phyloP scores from a whole-genome alignment of 2,888 invertebrate species.

The Salticus scenicus region DNA sequence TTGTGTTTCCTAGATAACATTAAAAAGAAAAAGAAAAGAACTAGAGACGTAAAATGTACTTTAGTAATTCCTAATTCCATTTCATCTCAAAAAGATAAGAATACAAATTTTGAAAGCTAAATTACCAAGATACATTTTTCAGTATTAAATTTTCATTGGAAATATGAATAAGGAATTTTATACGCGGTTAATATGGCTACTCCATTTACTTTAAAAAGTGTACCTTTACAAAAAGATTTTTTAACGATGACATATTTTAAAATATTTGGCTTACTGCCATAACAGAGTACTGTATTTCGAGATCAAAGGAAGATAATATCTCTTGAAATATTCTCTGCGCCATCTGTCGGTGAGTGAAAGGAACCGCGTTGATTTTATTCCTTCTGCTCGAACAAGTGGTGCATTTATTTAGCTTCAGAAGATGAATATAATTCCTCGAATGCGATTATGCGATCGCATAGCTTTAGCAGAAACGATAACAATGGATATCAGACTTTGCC shows the following conservation, averaged over 20 bases:
- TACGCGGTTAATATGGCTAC: too few relatives aligned
- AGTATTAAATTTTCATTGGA: too few relatives aligned
- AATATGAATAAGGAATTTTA: too few relatives aligned
- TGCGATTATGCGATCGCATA: background rate
- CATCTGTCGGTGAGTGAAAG: conserved; percentile 18
- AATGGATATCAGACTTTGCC: too few relatives aligned
- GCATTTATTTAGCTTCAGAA: background rate
- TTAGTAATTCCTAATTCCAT: too few relatives aligned
- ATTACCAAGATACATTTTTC: too few relatives aligned
- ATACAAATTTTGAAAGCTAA: too few relatives aligned
- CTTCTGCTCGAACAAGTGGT: background rate
- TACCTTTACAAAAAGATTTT: background rate
- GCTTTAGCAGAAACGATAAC: background rate
- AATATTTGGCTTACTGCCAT: background rate
- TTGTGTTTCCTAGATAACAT: too few relatives aligned
- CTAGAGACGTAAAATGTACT: too few relatives aligned
- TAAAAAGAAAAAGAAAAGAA: too few relatives aligned
- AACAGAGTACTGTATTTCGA: background rate
- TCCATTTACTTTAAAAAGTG: too few relatives aligned
- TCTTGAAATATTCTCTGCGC: background rate
- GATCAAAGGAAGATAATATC: background rate
- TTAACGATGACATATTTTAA: background rate
- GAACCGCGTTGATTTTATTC: conserved; percentile 21
- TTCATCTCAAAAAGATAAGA: too few relatives aligned
- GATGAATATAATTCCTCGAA: background rate